Conservation (phyloP, 2,113 vertebrate genomes). For the Gobio gobio region DNA sequence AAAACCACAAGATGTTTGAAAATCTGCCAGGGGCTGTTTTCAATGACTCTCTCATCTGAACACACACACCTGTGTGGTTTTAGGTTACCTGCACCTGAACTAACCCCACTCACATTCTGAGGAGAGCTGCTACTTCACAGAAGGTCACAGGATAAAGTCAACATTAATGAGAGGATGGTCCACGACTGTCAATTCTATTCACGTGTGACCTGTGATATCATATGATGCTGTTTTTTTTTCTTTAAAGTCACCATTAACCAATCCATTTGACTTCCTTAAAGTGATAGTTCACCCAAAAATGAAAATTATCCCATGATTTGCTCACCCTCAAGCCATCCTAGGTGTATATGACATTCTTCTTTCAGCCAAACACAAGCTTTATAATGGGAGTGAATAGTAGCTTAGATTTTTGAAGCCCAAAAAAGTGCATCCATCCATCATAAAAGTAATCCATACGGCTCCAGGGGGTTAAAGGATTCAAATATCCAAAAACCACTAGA, state of each 20-base stretch:
- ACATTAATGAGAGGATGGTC: background rate
- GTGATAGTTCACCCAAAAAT: no score
- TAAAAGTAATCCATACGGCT: no score
- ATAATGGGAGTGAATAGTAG: no score
- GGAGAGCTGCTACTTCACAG: background rate
- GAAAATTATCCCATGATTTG: no score
- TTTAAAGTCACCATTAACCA: background rate
- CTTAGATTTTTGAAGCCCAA: no score
- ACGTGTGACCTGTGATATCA: background rate
- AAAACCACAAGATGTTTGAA: constrained; percentile 36
- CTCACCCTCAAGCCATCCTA: no score
- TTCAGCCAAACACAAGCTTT: no score
- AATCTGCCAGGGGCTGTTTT: constrained; percentile 39
- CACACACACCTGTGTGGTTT: constrained; percentile 1
- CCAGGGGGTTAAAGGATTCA: no score
- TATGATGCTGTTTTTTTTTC: background rate
- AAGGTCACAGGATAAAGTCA: background rate
- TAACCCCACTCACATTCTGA: background rate
- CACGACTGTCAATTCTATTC: background rate
- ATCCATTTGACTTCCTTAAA: background rate
- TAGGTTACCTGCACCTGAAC: constrained; percentile 8
- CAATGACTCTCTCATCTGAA: background rate
- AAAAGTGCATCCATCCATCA: no score
- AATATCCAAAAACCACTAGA: no score
- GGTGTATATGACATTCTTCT: no score